Evolutionary conservation across 2,888 invertebrate species (phyloP), one percentile per base, ranked within the genome.

Genomic region (Sarcophaga carnaria): DNA sequence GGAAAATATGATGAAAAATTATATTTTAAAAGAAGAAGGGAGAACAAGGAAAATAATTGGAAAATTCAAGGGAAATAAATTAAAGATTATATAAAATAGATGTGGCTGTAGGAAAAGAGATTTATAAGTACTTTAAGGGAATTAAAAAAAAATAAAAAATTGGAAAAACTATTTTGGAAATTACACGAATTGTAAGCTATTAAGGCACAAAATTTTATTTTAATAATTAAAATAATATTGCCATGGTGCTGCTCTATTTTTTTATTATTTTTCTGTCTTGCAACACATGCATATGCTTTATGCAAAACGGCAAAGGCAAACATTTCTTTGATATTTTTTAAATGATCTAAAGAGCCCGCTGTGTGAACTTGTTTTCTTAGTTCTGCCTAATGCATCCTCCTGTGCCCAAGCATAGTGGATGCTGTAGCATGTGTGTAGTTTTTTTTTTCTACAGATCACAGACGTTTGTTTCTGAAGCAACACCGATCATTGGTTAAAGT

Each of bases 311-410:
- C 62, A 62, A 25, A 86, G 86, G 86, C 88, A 85, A 85, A 82
- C 54, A 54, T 83, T 81, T 72, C 83, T 88, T 88, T 88, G 88
- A 88, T 85, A 88, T 87, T 66, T 88, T 79, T 83, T 87, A 87
- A 88, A 14, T 87, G 87, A 87, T 80, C 69, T 87, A 83, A 76
- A 87, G 88, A 88, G 74, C 85, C 88, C 85, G 76, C 84, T 84
- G 87, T 87, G 87, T 87, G 87, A 87, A 87, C 80, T 88, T 84
- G 84, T 88, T 88, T 85, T 84, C 59, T 70, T 85, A 85, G 84
- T 85, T 85, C 80, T 85, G 80, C 71, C 37, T 77, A 17, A 71
- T 76, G 80, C 85, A 54, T 20, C 66, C 79, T 54, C 14, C 45
- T 66, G 3, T 60, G 25, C 22, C 22, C 8, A 11, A 11, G 25